These are phyloP conservation scores for Chloroceryle inda DNA, from an alignment of 2,797 vertebrate genomes.

Conservation along the genomic window DNA sequence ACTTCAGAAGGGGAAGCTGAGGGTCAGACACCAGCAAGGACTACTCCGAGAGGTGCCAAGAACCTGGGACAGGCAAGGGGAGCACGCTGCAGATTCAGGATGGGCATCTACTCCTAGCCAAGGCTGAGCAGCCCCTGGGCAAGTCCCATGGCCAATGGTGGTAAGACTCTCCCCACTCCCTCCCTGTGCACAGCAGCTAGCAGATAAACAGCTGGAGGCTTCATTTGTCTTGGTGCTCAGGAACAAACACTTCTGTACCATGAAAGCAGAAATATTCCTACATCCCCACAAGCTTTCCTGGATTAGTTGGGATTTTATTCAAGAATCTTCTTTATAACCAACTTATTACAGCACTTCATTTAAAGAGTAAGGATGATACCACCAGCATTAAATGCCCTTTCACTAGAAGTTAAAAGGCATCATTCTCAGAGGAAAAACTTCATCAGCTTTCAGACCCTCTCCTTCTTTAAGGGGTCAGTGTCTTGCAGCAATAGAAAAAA, in stretches of 20 bases:
- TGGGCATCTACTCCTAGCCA: neutral
- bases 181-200: neutral
- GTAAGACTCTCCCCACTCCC: accelerated
- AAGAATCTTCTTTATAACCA: neutral
- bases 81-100: neutral
- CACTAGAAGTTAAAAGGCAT: neutral
- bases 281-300: neutral
- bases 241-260: neutral
- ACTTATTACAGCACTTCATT: neutral
- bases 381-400: neutral
- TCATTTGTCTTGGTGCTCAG: neutral
- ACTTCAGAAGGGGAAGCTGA: neutral
- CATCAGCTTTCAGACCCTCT: neutral
- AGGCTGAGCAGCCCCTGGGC: neutral
- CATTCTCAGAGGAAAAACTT: slow-evolving; percentile 19
- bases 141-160: neutral
- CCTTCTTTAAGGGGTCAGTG: slow-evolving; percentile 14
- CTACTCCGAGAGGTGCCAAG: neutral
- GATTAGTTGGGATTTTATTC: neutral
- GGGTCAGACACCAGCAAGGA: neutral
- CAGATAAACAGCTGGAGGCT: neutral
- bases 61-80: neutral
- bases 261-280: neutral
- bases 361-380: neutral
- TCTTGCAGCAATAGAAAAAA: slow-evolving; percentile 1